phyloP scores from a whole-genome alignment of 2,113 vertebrate genomes.

The Chaetops frenatus region DNA sequence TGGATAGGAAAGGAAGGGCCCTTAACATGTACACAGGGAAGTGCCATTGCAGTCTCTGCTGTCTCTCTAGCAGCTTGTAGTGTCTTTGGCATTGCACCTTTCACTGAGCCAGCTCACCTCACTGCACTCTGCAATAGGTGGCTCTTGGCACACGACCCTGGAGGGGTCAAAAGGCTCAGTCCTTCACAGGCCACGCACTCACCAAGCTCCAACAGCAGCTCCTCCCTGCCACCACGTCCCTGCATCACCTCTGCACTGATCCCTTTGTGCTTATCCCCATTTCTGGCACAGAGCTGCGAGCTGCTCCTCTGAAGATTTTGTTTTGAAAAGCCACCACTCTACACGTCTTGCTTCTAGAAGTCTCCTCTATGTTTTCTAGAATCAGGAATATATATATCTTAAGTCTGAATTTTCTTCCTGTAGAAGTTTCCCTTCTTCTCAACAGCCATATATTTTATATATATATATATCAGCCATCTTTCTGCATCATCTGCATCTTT shows the following conservation, averaged over 20 bases:
- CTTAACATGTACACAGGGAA: background rate
- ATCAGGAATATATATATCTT: background rate
- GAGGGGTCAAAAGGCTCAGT: background rate
- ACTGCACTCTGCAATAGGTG: background rate
- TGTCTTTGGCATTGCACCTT: background rate
- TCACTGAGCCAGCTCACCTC: background rate
- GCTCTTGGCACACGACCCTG: background rate
- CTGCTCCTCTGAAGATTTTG: background rate
- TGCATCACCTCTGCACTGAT: background rate
- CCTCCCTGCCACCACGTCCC: background rate
- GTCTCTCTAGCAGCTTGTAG: background rate
- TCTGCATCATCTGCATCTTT: background rate
- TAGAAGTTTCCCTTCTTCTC: background rate
- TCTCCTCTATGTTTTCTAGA: background rate
- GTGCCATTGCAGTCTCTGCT: background rate
- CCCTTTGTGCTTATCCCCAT: background rate
- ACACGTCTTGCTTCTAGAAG: background rate
- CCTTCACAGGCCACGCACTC: background rate
- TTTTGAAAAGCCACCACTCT: background rate
- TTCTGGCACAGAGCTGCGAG: background rate
- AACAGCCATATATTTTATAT: background rate
- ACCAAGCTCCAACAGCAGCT: background rate
- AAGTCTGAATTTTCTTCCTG: background rate
- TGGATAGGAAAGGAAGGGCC: background rate
- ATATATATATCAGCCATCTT: background rate